Base-by-base conservation (phyloP, 2,797 vertebrate genomes). In the Labeo calbasu region DNA sequence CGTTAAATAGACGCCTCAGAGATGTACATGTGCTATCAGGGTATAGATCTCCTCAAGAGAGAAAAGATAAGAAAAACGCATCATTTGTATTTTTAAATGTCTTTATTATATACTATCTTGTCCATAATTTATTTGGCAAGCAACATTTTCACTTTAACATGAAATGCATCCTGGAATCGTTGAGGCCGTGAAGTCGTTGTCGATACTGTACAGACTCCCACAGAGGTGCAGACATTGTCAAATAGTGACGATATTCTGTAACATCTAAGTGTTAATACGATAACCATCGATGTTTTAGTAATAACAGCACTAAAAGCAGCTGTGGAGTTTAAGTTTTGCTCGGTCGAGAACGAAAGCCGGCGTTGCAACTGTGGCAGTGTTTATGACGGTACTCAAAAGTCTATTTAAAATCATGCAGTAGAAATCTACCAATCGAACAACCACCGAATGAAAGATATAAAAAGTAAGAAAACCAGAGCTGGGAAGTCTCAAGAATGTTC, bases 111-210 rank as follows among this genome's bases (percentile, higher is more conserved):
- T 77, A 73, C 61, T 43, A 79, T 77, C 55, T 77, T 76, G 12
- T 84, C 43, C 48, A 82, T 68, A 23, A 73, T 65, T 63, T 23
- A 59, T 88, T 88, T 88, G 73, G 59, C 89, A 90, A 89, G 89
- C 90, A 91, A 88, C 81, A 88, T 88, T 86, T 90, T 79, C 77
- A 89, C 86, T 88, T 86, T 86, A 73, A 86, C 82, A 87, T 81
- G 77, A 86, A 88, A 75, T 86, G 84, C 84, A 82, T 86, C 80
- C 17, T 28, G 83, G 32, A 82, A 15, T 50, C 2, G 10, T 70
- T 17, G 43, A 82, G 73, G 79, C 85, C 2, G 48, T 79, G 12
- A 5, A 61, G 57, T 77, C 72, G 8, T 32, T 19, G n/a, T n/a
- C n/a, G 12, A 86, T 84, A 61, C 57, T 75, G 82, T 84, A 86